These are phyloP conservation scores for Cygnus buccinator DNA, from an alignment of 2,113 vertebrate genomes.

Conservation along the genomic window DNA sequence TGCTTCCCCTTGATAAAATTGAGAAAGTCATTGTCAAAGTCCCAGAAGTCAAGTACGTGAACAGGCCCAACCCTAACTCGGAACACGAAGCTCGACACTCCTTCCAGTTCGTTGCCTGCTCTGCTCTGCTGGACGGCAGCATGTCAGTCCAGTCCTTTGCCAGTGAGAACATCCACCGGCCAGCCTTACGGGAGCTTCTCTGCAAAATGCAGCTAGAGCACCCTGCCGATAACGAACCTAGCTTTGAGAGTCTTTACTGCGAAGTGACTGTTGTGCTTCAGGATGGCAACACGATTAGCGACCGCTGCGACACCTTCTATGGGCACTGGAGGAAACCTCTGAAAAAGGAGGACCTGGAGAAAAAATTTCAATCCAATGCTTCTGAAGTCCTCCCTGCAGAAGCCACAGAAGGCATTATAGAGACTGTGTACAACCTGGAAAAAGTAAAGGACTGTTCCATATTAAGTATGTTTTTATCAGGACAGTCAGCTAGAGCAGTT, in stretches of 20 bases:
- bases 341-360: slow-evolving; percentile 80
- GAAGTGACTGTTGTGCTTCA: slow-evolving; percentile 74
- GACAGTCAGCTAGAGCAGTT: neutral
- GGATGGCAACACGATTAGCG: slow-evolving; percentile 27
- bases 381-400: slow-evolving; percentile 69
- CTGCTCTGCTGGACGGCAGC: slow-evolving; percentile 82
- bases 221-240: slow-evolving; percentile 85
- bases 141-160: slow-evolving; percentile 80
- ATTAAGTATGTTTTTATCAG: slow-evolving; percentile 78
- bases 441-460: slow-evolving; percentile 77
- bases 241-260: slow-evolving; percentile 89
- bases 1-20: slow-evolving; percentile 73
- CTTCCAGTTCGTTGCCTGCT: slow-evolving; percentile 90
- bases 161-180: slow-evolving; percentile 65
- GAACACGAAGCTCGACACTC: slow-evolving; percentile 94
- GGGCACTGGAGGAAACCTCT: slow-evolving; percentile 95
- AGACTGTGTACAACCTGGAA: slow-evolving; percentile 81
- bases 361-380: slow-evolving; percentile 86
- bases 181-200: slow-evolving; percentile 78
- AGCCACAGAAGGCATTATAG: slow-evolving; percentile 78
- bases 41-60: slow-evolving; percentile 85
- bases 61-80: slow-evolving; percentile 82
- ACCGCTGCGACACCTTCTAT: slow-evolving; percentile 85
- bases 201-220: slow-evolving; percentile 81
- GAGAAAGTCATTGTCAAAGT: slow-evolving; percentile 80